These are phyloP conservation scores for Microcaecilia unicolor DNA, from an alignment of 2,797 vertebrate species.

Conservation along the genomic window DNA sequence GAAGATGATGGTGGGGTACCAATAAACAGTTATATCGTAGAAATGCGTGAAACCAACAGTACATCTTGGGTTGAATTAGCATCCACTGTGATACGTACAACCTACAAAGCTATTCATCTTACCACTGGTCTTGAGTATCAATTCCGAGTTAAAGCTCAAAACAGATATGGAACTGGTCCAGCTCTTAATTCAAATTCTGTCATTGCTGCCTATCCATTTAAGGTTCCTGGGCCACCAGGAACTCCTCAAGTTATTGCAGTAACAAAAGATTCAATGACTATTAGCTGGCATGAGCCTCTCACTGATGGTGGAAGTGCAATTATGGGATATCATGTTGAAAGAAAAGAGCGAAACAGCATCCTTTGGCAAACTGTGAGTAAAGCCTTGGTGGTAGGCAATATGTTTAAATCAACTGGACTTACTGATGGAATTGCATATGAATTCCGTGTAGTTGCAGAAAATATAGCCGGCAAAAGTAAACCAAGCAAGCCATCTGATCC, in stretches of 20 bases:
- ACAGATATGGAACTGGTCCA: conserved; percentile 87
- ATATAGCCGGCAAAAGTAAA: conserved; percentile 91
- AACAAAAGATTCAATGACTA: conserved; percentile 88
- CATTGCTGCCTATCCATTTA: conserved; percentile 91
- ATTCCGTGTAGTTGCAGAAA: conserved; percentile 92
- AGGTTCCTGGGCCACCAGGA: conserved; percentile 90
- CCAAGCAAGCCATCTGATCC: conserved; percentile 92
- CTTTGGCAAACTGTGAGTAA: conserved; percentile 89
- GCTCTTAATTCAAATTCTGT: conserved; percentile 79
- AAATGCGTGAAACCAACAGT: conserved; percentile 86
- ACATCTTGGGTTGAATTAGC: conserved; percentile 86
- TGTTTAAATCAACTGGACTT: conserved; percentile 85
- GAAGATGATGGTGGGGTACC: conserved; percentile 94
- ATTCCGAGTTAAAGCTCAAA: conserved; percentile 93
- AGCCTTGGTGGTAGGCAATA: conserved; percentile 76
- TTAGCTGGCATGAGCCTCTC: conserved; percentile 95
- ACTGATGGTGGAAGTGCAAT: conserved; percentile 91
- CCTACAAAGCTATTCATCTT: conserved; percentile 84
- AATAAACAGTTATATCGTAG: conserved; percentile 88
- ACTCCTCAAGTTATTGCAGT: conserved; percentile 85
- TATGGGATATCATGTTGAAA: conserved; percentile 90
- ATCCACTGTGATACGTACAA: conserved; percentile 82
- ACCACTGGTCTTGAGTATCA: conserved; percentile 89
- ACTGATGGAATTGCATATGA: conserved; percentile 92
- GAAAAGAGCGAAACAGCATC: conserved; percentile 90